Conservation (phyloP, 35 echinoderm and acorn worm species). For the Hemicentrotus pulcherrimus region DNA sequence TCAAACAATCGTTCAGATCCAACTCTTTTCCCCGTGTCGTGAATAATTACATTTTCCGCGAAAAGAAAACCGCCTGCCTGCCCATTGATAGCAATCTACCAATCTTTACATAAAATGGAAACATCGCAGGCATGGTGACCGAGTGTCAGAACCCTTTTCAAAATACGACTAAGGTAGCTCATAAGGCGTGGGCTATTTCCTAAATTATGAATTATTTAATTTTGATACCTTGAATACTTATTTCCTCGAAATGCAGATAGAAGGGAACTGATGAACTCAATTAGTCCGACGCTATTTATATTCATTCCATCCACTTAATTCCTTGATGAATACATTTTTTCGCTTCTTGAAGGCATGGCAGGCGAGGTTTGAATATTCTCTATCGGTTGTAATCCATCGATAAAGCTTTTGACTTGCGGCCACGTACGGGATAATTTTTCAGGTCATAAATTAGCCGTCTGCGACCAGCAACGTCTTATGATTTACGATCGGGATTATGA, state of each 20-base stretch:
- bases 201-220: neutral
- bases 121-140: neutral
- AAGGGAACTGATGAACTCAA: neutral
- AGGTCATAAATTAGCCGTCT: constrained; percentile 17
- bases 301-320: neutral
- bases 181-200: neutral
- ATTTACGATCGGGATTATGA: neutral
- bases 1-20: neutral
- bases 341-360: neutral
- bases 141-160: neutral
- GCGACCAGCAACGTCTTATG: neutral
- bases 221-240: neutral
- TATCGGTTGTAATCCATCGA: constrained; percentile 3
- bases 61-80: neutral
- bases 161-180: neutral
- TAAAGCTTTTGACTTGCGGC: neutral
- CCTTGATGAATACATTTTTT: neutral
- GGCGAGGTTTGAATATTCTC: neutral
- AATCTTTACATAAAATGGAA: neutral
- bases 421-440: constrained; percentile 9
- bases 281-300: neutral
- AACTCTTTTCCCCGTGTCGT: neutral
- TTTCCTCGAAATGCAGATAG: neutral
- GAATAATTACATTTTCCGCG: neutral
- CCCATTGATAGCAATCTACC: neutral